Conservation (phyloP, 2,888 invertebrate species). For the Carabus problematicus region DNA sequence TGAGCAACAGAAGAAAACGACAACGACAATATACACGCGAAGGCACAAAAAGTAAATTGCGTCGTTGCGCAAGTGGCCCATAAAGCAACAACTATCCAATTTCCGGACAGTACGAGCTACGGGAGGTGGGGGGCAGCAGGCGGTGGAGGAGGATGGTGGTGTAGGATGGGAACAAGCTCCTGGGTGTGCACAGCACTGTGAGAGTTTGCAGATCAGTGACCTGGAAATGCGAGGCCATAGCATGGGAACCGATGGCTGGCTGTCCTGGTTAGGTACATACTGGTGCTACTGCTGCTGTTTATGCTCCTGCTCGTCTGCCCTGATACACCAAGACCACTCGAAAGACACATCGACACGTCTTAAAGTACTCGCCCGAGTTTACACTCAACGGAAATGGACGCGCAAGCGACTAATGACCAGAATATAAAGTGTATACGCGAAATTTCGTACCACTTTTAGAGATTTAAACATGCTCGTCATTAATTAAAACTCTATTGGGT, state of each 20-base stretch:
- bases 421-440: too few species aligned
- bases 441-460: too few species aligned
- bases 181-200: not conserved
- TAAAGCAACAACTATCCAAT: conserved; percentile 59
- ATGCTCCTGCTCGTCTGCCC: too few species aligned
- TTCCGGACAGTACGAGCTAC: conserved; percentile 48
- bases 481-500: too few species aligned
- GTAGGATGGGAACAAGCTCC: not conserved
- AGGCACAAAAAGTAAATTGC: conserved; percentile 53
- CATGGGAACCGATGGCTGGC: not conserved
- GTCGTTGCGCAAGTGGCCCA: conserved; percentile 54
- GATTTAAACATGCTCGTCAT: too few species aligned
- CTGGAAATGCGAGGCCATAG: conserved; percentile 19
- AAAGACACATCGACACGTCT: too few species aligned
- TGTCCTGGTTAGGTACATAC: too few species aligned
- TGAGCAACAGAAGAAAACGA: conserved; percentile 11
- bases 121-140: conserved; percentile 9
- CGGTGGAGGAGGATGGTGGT: conserved; percentile 10
- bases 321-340: too few species aligned
- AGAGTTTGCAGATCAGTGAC: conserved; percentile 34
- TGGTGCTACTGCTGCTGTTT: too few species aligned
- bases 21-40: conserved; percentile 20
- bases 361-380: too few species aligned
- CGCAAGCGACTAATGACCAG: too few species aligned
- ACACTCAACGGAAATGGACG: too few species aligned